Evolutionary conservation across 1,140 invertebrate genomes (phyloP), one percentile per base, ranked within the genome.

Genomic region (Euura lappo): DNA sequence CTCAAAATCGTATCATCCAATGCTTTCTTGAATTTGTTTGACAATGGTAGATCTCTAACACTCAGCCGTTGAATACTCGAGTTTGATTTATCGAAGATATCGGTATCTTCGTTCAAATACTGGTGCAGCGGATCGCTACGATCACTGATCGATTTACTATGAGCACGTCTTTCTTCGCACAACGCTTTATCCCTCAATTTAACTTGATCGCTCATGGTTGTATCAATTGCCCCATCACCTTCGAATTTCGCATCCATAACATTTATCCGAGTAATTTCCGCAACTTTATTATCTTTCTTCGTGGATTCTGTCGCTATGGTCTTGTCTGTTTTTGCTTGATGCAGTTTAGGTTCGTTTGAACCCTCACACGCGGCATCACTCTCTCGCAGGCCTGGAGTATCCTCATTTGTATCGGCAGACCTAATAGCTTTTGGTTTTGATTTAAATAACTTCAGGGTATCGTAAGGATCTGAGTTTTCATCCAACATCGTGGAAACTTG

Each of bases 101-200:
- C 89, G n/a, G 91, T 90, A 5, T 90, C 88, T n/a, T 86, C 85
- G 7, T 91, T 90, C 44, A 92, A 80, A 72, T 92, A 92, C 3
- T 90, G 89, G 51, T 94, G 92, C 43, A 97, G 84, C 0, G 95
- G 95, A 89, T 97, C 95, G 75, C 93, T 95, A 73, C 92, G 91
- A 79, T 95, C 94, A 4, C 88, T 86, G 1, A 92, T 89, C 13
- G 88, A 90, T 78, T 92, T 89, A 0, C 87, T 88, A 44, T 90
- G 82, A 44, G 88, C 80, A 44, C 89, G 83, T 79, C 90, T 90
- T 7, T 90, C 89, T 47, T 90, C 88, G 0, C 82, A 83, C 8
- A 79, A 75, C 4, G 81, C 79, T 74, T 80, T 85, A 5, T 85
- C 84, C 72, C 80, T 83, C 13, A 73, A 69, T 44, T 75, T 79